Evolutionary conservation across 2,113 vertebrate species (phyloP).

Genomic region (Paracanthobrama guichenoti): DNA sequence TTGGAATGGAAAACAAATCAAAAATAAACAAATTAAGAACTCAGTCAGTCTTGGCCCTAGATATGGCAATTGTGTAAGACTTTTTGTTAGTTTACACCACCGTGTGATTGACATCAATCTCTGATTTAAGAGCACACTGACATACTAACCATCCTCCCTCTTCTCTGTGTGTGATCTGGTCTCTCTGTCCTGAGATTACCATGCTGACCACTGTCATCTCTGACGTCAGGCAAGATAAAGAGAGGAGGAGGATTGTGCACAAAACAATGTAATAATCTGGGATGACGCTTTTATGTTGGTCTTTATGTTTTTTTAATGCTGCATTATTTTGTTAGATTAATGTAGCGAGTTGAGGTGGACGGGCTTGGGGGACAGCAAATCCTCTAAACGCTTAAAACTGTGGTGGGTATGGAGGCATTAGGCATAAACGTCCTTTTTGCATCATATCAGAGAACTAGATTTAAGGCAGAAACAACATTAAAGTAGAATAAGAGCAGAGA

Average conservation of each 20-base stretch:
- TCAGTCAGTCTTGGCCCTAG: background rate
- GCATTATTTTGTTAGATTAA: conserved; percentile 60
- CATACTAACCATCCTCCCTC: conserved; percentile 7
- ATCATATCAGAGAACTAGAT: conserved; percentile 27
- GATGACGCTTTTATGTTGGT: conserved; percentile 47
- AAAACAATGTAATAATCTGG: conserved; percentile 48
- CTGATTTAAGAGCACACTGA: background rate
- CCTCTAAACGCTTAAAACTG: conserved; percentile 37
- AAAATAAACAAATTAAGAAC: background rate
- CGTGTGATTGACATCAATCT: background rate
- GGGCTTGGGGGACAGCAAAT: conserved; percentile 26
- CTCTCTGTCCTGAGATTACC: conserved; percentile 20
- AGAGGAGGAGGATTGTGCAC: conserved; percentile 35
- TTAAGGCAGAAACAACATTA: conserved; percentile 1
- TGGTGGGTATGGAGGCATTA: background rate
- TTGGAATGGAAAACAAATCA: background rate
- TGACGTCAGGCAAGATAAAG: conserved; percentile 51
- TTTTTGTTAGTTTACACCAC: background rate
- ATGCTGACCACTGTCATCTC: conserved; percentile 1
- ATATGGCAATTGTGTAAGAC: background rate
- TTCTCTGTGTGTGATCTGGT: background rate
- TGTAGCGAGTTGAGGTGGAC: conserved; percentile 13
- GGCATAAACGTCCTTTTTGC: background rate
- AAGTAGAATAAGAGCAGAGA: background rate
- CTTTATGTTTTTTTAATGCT: conserved; percentile 51